These are phyloP conservation scores for Numenius arquata DNA, from an alignment of 2,113 vertebrate genomes.

Conservation along the genomic window DNA sequence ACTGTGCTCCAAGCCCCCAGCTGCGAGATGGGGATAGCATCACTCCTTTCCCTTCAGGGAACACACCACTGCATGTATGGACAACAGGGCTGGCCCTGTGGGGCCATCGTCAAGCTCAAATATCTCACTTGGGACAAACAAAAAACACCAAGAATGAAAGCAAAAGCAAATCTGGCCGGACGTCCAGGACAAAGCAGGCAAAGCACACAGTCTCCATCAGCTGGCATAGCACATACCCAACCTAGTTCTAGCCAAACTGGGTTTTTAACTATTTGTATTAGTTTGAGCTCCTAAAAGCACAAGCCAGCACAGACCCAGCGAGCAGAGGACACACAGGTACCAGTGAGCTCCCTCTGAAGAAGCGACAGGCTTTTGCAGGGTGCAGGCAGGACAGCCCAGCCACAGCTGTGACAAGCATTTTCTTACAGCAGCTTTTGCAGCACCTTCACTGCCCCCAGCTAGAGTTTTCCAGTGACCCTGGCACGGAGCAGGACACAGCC, in stretches of 20 bases:
- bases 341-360: background rate
- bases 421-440: background rate
- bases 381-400: background rate
- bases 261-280: background rate
- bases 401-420: background rate
- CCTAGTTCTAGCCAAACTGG: background rate
- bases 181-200: background rate
- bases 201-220: background rate
- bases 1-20: background rate
- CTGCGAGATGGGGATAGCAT: background rate
- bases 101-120: background rate
- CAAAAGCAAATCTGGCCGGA: background rate
- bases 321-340: background rate
- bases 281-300: background rate
- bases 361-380: background rate
- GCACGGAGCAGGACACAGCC: accelerated
- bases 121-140: background rate
- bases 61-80: background rate
- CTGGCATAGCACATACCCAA: background rate
- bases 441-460: accelerated
- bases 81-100: background rate
- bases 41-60: background rate
- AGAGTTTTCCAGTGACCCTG: background rate
- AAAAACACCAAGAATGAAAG: background rate
- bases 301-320: background rate